Conservation (phyloP, 92 coral and sea anemone species). For the Porites cylindrica region DNA sequence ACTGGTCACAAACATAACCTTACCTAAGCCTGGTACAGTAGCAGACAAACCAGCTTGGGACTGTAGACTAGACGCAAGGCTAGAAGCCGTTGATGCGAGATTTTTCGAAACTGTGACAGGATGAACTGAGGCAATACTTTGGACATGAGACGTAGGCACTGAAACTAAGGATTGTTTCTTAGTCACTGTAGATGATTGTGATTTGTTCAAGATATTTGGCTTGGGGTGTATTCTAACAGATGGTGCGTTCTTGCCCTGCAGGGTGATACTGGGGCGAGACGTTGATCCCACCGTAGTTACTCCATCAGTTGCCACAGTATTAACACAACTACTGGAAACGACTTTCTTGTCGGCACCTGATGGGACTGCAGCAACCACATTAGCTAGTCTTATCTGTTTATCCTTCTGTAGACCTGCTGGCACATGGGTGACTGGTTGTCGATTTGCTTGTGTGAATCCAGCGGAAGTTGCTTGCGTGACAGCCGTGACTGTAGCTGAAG, state of each 20-base stretch:
- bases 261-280: background rate
- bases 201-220: slow-evolving; percentile 6
- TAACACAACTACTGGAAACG: background rate
- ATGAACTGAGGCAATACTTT: background rate
- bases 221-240: slow-evolving; percentile 26
- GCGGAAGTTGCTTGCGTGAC: slow-evolving; percentile 5
- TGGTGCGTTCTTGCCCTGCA: background rate
- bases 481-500: slow-evolving; percentile 2
- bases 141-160: background rate
- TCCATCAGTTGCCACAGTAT: slow-evolving; percentile 3
- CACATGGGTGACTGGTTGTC: slow-evolving; percentile 3
- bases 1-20: slow-evolving; percentile 47
- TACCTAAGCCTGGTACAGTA: slow-evolving; percentile 21
- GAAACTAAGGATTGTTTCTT: background rate
- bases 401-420: slow-evolving; percentile 22
- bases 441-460: slow-evolving; percentile 12
- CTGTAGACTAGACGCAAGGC: slow-evolving; percentile 11
- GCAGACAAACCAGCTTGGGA: slow-evolving; percentile 28
- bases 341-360: background rate
- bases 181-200: background rate
- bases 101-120: slow-evolving; percentile 22
- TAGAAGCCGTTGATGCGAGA: background rate
- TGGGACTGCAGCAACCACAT: background rate
- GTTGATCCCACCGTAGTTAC: background rate
- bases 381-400: background rate